Evolutionary conservation across 2,113 vertebrate species (phyloP), one percentile per base, ranked within the genome.

Genomic region (Labrus mixtus): DNA sequence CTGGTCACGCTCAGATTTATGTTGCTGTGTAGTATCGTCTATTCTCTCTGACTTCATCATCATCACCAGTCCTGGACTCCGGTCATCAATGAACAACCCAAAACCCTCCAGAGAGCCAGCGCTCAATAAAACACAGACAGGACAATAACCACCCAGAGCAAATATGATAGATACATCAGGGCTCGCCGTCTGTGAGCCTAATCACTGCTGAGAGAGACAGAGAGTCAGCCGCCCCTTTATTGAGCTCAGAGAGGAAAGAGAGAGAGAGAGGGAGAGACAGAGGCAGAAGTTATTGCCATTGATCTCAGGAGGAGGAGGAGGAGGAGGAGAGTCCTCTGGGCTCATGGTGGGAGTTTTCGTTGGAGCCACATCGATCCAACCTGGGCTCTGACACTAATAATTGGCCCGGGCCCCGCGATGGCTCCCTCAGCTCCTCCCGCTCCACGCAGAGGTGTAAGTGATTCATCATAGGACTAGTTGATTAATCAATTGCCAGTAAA

Each of bases 351-450:
- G 58, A 66, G 59, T 75, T 68, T 82, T 82, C 59, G 58, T 68
- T 23, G 75, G 59, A 70, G 37, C 60, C 43, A 10, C 61, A 89
- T 87, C 51, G 77, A 85, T 90, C 77, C 73, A 68, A 55, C 54
- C 69, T 54, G 16, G 3, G 22, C 63, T 58, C 46, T 74, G 80
- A 84, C 77, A 84, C 71, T 82, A 84, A 79, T 90, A 88, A 87
- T 76, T 72, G 79, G 63, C 83, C 50, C 53, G 1, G 6, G 43
- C 6, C 68, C 68, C 50, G 50, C 2, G 20, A 51, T 33, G 55
- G 46, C 69, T 68, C 61, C 73, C 36, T 61, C 45, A 12, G 16
- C 46, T 60, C 63, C 63, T 33, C 17, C 1, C 0, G 17, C 20
- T 16, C 50, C 1, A 66, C 37, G 1, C 43, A 0, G 8, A 62